Conservation (phyloP, 2,888 invertebrate genomes). For the Furcula furcula region DNA sequence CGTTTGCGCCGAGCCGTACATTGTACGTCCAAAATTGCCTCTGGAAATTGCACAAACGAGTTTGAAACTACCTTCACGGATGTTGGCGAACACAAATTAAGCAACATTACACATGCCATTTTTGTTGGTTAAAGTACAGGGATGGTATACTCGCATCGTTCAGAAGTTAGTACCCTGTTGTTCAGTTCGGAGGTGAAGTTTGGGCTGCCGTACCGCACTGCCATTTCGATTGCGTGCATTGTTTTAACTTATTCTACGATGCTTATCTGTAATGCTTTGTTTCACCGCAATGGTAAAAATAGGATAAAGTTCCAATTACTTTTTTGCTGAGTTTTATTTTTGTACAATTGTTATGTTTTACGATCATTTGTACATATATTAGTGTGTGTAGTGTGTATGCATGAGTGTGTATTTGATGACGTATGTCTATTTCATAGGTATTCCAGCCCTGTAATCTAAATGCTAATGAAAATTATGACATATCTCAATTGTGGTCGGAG, state of each 20-base stretch:
- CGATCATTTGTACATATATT: too few relatives aligned
- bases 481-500: too few relatives aligned
- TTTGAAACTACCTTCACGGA: conserved; percentile 32
- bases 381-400: too few relatives aligned
- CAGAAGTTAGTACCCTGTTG: conserved; percentile 35
- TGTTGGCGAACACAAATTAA: conserved; percentile 40
- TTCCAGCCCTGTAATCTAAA: too few relatives aligned
- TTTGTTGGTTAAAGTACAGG: conserved; percentile 38
- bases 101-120: conserved; percentile 44
- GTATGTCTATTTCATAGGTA: too few relatives aligned
- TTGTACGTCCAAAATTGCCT: conserved; percentile 19
- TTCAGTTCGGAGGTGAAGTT: conserved; percentile 34
- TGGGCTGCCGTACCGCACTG: conserved; percentile 11
- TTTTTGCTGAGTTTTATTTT: too few relatives aligned
- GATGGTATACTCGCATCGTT: conserved; percentile 24
- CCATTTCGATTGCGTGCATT: conserved; percentile 31
- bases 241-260: conserved; percentile 22
- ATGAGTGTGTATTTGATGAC: too few relatives aligned
- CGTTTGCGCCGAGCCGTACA: too few relatives aligned
- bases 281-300: background rate
- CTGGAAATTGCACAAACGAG: conserved; percentile 34
- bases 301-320: too few relatives aligned
- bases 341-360: too few relatives aligned
- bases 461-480: too few relatives aligned
- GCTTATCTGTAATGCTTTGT: background rate